Evolutionary conservation across 92 coral and sea anemone genomes (phyloP).

Genomic region (Zoanthus solanderi): DNA sequence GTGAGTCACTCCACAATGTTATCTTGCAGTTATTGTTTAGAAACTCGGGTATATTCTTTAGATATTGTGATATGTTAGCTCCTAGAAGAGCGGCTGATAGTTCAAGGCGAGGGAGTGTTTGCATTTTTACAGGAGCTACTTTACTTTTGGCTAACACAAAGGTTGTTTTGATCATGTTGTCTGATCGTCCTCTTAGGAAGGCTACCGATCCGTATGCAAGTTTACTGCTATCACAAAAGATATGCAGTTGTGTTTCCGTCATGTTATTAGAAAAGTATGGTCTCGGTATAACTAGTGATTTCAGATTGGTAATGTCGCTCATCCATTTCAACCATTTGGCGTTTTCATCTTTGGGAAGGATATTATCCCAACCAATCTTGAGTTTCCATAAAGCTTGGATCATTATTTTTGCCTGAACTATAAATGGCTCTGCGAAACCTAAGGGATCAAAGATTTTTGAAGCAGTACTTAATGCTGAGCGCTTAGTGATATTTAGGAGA

Average conservation of each 20-base stretch:
- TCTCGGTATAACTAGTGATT: not conserved
- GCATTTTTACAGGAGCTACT: conserved; percentile 37
- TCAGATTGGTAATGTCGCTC: conserved; percentile 21
- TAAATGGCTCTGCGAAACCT: not conserved
- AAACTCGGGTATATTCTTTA: conserved; percentile 11
- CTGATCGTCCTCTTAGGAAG: conserved; percentile 17
- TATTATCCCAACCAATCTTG: conserved; percentile 23
- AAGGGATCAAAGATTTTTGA: not conserved
- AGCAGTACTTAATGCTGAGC: not conserved
- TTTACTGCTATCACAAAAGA: not conserved
- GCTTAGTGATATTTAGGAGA: not conserved
- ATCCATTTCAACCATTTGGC: conserved; percentile 41
- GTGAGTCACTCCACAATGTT: conserved; percentile 60
- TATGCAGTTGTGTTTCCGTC: not conserved
- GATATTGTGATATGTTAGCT: conserved; percentile 48
- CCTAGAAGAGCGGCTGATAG: conserved; percentile 61
- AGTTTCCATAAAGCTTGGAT: conserved; percentile 52
- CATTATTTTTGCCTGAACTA: not conserved
- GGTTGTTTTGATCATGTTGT: not conserved
- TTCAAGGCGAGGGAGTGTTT: conserved; percentile 19
- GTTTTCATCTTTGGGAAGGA: conserved; percentile 21
- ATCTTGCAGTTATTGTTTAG: conserved; percentile 42
- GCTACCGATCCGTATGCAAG: conserved; percentile 28
- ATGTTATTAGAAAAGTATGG: not conserved
- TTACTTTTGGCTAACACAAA: conserved; percentile 20